Percentiles rank a stretch among this genome's conserved stretches.
These are phyloP conservation scores for Lepus oiostolus DNA, from an alignment of 2,797 vertebrate genomes.

Conservation along the genomic window DNA sequence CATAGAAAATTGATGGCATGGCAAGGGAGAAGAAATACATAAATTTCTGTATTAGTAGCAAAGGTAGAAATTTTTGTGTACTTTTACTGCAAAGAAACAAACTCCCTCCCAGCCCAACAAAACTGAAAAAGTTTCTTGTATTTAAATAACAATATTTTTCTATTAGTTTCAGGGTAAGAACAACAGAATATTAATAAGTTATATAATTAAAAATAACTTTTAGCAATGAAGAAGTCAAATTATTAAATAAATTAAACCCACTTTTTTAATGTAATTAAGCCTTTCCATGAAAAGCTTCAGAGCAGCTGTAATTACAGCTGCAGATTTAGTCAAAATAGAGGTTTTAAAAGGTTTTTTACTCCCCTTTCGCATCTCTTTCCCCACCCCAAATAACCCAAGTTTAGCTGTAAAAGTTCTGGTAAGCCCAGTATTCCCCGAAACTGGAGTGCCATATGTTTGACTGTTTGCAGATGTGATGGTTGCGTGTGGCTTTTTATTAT, in stretches of 20 bases:
- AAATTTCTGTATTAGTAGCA: constrained; percentile 43
- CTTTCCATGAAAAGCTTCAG: constrained; percentile 72
- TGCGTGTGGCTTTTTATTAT: constrained; percentile 30
- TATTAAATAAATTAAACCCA: constrained; percentile 63
- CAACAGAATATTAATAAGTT: constrained; percentile 60
- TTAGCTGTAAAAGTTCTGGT: constrained; percentile 74
- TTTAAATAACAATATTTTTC: constrained; percentile 56
- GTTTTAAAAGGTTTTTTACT: constrained; percentile 64
- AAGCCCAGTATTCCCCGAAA: constrained; percentile 61
- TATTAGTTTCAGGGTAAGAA: constrained; percentile 44
- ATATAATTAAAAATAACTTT: constrained; percentile 65
- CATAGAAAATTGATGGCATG: constrained; percentile 21
- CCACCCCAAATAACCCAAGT: constrained; percentile 65
- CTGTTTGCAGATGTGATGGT: constrained; percentile 38
- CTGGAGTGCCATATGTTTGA: constrained; percentile 61
- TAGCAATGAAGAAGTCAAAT: constrained; percentile 53
- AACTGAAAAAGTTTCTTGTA: constrained; percentile 21
- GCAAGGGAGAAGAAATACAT: constrained; percentile 12
- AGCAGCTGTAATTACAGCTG: constrained; percentile 80
- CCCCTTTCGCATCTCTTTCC: constrained; percentile 65
- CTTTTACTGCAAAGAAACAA: constrained; percentile 39
- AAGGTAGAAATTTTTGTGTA: constrained; percentile 6
- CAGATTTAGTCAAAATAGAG: constrained; percentile 79
- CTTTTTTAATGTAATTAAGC: constrained; percentile 33
- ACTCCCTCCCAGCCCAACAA: constrained; percentile 6